Evolutionary conservation across 2,888 invertebrate genomes (phyloP).

Genomic region (Phlogophora meticulosa): DNA sequence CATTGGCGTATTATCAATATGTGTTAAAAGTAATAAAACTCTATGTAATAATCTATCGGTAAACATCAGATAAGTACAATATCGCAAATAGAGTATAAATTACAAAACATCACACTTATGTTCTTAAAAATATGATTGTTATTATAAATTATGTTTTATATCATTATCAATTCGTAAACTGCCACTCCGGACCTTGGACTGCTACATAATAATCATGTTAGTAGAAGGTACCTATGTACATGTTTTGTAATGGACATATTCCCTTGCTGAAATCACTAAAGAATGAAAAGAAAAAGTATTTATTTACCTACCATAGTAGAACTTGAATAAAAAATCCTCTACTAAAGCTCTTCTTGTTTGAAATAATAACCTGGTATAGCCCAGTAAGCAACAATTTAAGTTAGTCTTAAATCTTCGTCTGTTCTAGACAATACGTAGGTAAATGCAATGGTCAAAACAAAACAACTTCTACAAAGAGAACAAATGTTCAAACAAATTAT

Average conservation of each 20-base stretch:
- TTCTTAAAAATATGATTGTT: background rate
- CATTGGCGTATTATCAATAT: constrained; percentile 27
- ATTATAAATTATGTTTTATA: background rate
- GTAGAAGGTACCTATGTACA: too few species aligned
- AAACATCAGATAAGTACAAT: constrained; percentile 16
- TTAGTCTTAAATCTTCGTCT: too few species aligned
- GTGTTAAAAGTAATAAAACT: constrained; percentile 23
- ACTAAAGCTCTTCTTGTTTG: too few species aligned
- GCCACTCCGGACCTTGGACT: background rate
- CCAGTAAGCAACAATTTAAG: too few species aligned
- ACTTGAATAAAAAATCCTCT: too few species aligned
- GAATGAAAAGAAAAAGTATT: too few species aligned
- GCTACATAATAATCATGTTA: background rate
- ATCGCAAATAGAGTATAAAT: background rate
- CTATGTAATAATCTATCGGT: background rate
- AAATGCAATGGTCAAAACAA: background rate
- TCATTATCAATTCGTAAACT: background rate
- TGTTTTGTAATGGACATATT: too few species aligned
- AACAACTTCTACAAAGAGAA: constrained; percentile 11
- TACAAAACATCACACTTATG: background rate
- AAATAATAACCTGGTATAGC: too few species aligned
- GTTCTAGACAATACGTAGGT: too few species aligned
- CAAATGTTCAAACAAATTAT: constrained; percentile 27
- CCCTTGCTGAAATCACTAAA: too few species aligned
- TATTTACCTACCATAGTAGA: too few species aligned